Percentiles rank a stretch among this genome's conserved stretches.
phyloP scores from a whole-genome alignment of 2,113 vertebrate genomes.

The Rostratula benghalensis region DNA sequence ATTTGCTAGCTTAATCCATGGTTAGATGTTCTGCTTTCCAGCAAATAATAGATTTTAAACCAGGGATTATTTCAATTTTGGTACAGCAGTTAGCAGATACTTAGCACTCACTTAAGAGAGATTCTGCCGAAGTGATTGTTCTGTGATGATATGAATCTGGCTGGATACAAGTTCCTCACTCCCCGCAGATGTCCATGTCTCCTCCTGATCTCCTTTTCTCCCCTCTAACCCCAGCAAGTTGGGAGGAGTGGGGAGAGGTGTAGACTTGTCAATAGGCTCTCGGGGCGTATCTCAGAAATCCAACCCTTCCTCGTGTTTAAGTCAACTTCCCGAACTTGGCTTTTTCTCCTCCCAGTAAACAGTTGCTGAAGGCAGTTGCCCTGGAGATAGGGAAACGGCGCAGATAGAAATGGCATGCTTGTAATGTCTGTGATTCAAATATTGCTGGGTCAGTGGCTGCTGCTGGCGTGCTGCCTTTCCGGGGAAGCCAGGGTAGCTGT shows the following conservation, averaged over 20 bases:
- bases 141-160: background rate
- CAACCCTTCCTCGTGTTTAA: background rate
- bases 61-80: background rate
- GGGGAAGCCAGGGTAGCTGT: background rate
- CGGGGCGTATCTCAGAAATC: background rate
- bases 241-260: background rate
- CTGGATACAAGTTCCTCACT: background rate
- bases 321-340: background rate
- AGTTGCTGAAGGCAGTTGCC: conserved; percentile 52
- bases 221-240: background rate
- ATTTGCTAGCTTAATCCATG: background rate
- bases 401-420: conserved; percentile 24
- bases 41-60: background rate
- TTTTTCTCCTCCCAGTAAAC: conserved; percentile 27
- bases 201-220: background rate
- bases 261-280: fast-evolving
- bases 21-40: background rate
- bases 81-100: background rate
- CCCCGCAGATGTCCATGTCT: background rate
- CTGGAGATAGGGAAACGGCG: conserved; percentile 9
- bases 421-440: conserved; percentile 17
- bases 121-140: background rate
- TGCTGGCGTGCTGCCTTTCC: background rate
- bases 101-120: conserved; percentile 10
- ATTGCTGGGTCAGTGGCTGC: conserved; percentile 38